A percentile compares a stretch with the other conserved stretches of the same genome.
Evolutionary conservation across 2,797 vertebrate species (phyloP).

Genomic region (Leucoraja ocellata): DNA sequence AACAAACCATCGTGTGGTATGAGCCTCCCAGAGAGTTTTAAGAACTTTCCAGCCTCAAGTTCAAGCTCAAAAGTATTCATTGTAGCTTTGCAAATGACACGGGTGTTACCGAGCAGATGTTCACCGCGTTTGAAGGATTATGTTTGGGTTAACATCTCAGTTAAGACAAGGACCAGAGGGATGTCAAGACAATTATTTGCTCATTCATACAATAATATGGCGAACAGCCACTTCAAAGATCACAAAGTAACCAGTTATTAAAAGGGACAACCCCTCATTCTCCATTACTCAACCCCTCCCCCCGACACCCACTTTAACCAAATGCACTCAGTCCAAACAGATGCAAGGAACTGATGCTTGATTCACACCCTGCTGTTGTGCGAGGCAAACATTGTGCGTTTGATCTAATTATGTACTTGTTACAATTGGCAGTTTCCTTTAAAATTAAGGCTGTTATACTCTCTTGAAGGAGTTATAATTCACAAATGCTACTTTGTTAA

Average conservation of each 20-base stretch:
- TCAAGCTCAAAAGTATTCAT: not conserved
- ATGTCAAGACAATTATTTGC: not conserved
- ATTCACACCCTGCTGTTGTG: not conserved
- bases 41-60: conserved; percentile 14
- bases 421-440: not conserved
- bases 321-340: not conserved
- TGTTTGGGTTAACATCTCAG: not conserved
- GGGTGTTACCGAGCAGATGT: not conserved
- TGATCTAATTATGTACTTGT: not conserved
- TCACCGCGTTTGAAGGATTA: not conserved
- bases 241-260: not conserved
- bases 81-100: not conserved
- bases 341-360: not conserved
- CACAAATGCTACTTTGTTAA: not conserved
- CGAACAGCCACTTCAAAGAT: not conserved
- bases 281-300: too few species aligned
- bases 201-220: not conserved
- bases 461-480: not conserved
- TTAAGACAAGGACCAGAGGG: not conserved
- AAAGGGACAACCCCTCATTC: not conserved
- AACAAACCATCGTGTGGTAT: conserved; percentile 1
- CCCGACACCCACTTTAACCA: not conserved
- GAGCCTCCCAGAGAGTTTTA: not conserved
- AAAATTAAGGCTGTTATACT: not conserved
- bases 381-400: not conserved